Evolutionary conservation across 1,140 invertebrate genomes (phyloP).

Genomic region (Drosophila ambigua): DNA sequence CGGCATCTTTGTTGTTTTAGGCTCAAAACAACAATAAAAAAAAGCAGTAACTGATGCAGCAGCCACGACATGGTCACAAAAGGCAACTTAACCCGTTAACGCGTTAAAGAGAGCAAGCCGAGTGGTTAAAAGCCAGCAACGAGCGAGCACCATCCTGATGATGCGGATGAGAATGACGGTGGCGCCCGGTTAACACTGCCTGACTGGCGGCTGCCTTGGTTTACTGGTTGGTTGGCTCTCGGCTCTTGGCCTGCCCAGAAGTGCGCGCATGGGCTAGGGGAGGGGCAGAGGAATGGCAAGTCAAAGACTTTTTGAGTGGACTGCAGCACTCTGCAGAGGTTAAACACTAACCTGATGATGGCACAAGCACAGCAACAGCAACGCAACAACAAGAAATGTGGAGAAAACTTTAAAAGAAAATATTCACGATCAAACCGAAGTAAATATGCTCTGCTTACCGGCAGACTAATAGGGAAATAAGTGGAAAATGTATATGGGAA

Average conservation of each 20-base stretch:
- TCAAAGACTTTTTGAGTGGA: constrained; percentile 79
- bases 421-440: background rate
- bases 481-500: background rate
- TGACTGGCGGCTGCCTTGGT: constrained; percentile 65
- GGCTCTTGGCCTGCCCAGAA: constrained; percentile 30
- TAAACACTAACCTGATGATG: constrained; percentile 73
- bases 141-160: constrained; percentile 2
- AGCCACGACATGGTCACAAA: constrained; percentile 47
- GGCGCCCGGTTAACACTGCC: constrained; percentile 57
- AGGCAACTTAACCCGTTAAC: constrained; percentile 78
- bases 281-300: constrained; percentile 39
- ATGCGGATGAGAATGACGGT: constrained; percentile 14
- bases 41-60: too few relatives aligned
- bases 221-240: constrained; percentile 56
- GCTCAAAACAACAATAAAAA: constrained; percentile 22
- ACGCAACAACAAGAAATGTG: constrained; percentile 45
- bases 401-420: background rate
- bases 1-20: constrained; percentile 45
- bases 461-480: background rate
- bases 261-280: too few relatives aligned
- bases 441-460: constrained; percentile 5
- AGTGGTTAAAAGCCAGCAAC: constrained; percentile 72
- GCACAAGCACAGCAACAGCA: constrained; percentile 48
- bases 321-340: constrained; percentile 74
- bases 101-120: constrained; percentile 78